A percentile compares a stretch with the other conserved stretches of the same genome.
Evolutionary conservation across 2,888 invertebrate genomes (phyloP).

Genomic region (Arenicola marina): DNA sequence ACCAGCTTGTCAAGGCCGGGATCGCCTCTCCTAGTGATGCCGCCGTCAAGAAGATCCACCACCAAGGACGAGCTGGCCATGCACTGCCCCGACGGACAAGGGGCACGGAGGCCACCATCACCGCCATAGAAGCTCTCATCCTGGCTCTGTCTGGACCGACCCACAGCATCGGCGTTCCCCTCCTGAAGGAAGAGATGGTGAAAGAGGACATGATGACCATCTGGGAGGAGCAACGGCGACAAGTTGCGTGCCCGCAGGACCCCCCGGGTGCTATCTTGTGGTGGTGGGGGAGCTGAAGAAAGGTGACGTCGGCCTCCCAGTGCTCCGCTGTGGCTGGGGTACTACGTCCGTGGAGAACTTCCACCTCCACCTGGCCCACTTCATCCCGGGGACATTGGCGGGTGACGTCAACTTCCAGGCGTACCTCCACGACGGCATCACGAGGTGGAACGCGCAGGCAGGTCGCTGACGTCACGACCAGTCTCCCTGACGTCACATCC

Average conservation of each 20-base stretch:
- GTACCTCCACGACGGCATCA: too few species aligned
- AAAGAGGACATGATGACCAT: too few species aligned
- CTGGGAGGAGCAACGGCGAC: conserved; percentile 30
- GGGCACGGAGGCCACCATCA: conserved; percentile 22
- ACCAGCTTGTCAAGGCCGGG: too few species aligned
- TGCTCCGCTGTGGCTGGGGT: conserved; percentile 37
- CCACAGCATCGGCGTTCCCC: conserved; percentile 30
- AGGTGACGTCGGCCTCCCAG: conserved; percentile 28
- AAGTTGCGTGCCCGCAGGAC: conserved; percentile 34
- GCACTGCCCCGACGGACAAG: conserved; percentile 34
- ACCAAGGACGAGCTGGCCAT: conserved; percentile 32
- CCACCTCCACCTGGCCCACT: conserved; percentile 35
- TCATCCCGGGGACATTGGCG: conserved; percentile 35
- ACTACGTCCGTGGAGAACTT: conserved; percentile 39
- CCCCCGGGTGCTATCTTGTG: conserved; percentile 27
- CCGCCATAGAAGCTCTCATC: conserved; percentile 17
- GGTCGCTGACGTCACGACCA: too few species aligned
- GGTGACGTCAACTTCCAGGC: too few species aligned
- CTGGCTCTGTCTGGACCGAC: conserved; percentile 3
- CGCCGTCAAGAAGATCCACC: too few species aligned
- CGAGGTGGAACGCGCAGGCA: too few species aligned
- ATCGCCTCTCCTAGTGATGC: too few species aligned
- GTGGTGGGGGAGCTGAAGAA: conserved; percentile 26
- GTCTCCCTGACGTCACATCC: too few species aligned
- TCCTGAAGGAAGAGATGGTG: conserved; percentile 26